These are phyloP conservation scores for Fabriciana adippe DNA, from an alignment of 2,888 invertebrate genomes.

Conservation along the genomic window DNA sequence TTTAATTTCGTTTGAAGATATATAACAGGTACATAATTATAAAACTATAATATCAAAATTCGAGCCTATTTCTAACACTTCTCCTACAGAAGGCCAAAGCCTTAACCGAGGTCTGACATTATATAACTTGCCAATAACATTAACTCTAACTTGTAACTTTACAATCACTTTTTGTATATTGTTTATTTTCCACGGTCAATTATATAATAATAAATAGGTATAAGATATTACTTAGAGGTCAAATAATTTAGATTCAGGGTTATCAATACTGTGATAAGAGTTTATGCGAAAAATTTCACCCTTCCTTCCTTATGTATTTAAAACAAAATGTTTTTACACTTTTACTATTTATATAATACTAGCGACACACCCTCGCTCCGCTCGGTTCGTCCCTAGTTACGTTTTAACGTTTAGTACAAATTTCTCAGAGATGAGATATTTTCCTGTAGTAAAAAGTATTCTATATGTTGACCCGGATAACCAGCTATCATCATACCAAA, in stretches of 20 bases:
- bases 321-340: too few species aligned
- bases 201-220: constrained; percentile 15
- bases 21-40: too few species aligned
- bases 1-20: too few species aligned
- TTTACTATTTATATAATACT: too few species aligned
- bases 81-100: constrained; percentile 12
- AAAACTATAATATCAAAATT: too few species aligned
- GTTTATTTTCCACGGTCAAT: constrained; percentile 29
- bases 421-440: too few species aligned
- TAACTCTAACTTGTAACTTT: constrained; percentile 15
- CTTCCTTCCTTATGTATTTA: background rate
- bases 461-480: too few species aligned
- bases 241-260: constrained; percentile 8
- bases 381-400: too few species aligned
- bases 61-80: constrained; percentile 7
- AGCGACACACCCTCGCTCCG: too few species aligned
- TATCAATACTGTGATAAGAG: constrained; percentile 3
- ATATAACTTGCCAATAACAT: constrained; percentile 28
- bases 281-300: background rate
- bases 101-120: constrained; percentile 14
- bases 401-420: too few species aligned
- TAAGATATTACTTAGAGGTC: constrained; percentile 6
- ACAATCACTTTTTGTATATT: constrained; percentile 29
- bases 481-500: too few species aligned
- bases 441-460: too few species aligned